Base-by-base conservation (phyloP, 1,140 invertebrate species). In the Drosophila athabasca region DNA sequence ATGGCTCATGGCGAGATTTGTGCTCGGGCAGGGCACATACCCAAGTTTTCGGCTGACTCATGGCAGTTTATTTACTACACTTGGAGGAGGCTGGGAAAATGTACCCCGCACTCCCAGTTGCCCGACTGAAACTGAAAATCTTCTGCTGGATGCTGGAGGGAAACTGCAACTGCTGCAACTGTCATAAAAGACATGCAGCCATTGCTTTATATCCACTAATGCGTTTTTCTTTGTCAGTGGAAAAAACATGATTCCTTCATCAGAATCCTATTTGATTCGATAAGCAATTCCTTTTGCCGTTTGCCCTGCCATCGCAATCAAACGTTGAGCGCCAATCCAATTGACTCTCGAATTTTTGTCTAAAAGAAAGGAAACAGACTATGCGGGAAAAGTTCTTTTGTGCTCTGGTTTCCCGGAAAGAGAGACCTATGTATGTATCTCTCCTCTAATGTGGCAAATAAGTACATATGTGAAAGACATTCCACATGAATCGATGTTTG, bases 21-120 rank as follows among this genome's bases (percentile, higher is more conserved):
- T 70, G 60, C 50, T 59, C 24, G 61, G 76, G 64, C 64, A 55
- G 55, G 70, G 46, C 39, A 31, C 13, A 19, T 19, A 19, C 17
- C 17, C 17, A 50, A 62, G 53, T 72, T 67, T 52, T 17, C 17
- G 48, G 57, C 48, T 49, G 49, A 62, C 62, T 74, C 54, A 75
- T 76, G 57, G 74, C 74, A 80, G 57, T 71, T 75, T 79, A 83
- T 74, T 81, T 81, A 83, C 59, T 74, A 50, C 60, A 39, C 50
- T 19, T n/a, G 22, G 48, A 19, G 45, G 45, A 44, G 44, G 44
- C 43, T 52, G 13, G 35, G 17, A 26, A 35, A 29, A 41, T 62
- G 54, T 61, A 62, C 1, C 17, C 17, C 17, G 17, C 17, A 0
- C 0, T 44, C 45, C 24, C 24, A 4, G 4, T 26, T 80, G 62